Evolutionary conservation across 2,888 invertebrate species (phyloP), one percentile per base, ranked within the genome.

Genomic region (Cinara cedri): DNA sequence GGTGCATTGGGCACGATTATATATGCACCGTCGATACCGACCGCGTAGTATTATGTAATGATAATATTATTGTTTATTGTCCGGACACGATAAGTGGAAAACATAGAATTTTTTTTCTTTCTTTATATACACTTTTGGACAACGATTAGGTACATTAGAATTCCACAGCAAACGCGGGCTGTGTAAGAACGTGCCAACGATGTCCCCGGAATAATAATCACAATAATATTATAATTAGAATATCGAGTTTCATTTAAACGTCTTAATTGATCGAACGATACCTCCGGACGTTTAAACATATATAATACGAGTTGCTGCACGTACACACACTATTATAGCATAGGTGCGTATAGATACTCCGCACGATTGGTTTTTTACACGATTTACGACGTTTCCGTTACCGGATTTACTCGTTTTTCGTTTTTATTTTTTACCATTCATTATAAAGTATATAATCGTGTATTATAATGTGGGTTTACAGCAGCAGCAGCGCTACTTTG

Each of bases 381-480:
- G 72, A 72, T 57, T 72, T 72, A 72, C 46, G 57, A 60, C 46
- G 44, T 55, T 46, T 24, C 24, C 44, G 44, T 57, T 72, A 72
- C 46, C 46, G 72, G 72, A 57, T 60, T 72, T 46, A 72, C 72
- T 46, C 24, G 72, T 72, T 60, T 55, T 44, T 57, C 13, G 34
- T 16, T 24, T 21, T 65, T 46, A n/a, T n/a, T 10, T 24, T n/a
- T 1, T 16, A 63, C 13, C 1, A 9, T 26, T 34, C 1, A 13
- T 51, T 16, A 51, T 14, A 16, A 51, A 51, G 14, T 19, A 54
- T 19, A 19, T 4, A n/a, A 34, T 34, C 44, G 9, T 21, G 19
- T 9, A 4, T 16, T 4, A 34, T 34, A 34, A 9, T 21, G 21
- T 10, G 3, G 0, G n/a, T 62, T 1, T 34, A 46, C 54, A 19